These are phyloP conservation scores for Drosophila gaucha DNA, from an alignment of 2,888 invertebrate species.

Conservation along the genomic window DNA sequence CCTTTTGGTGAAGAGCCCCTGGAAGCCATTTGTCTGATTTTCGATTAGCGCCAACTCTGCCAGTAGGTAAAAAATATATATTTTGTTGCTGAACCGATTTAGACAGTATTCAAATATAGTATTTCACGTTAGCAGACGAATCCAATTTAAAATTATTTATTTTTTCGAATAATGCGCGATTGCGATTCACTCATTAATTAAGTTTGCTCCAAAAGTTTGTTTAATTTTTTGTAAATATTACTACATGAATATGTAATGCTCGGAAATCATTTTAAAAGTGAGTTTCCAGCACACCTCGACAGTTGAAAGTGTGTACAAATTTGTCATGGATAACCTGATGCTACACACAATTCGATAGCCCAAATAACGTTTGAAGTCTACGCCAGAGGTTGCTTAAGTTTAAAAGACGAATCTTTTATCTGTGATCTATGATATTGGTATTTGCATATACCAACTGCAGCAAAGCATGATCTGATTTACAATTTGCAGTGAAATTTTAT, in stretches of 20 bases:
- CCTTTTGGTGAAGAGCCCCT: background rate
- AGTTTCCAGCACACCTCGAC: background rate
- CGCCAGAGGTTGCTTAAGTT: too few species aligned
- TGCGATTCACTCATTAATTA: background rate
- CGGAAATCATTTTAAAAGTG: background rate
- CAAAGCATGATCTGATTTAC: too few species aligned
- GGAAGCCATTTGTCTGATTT: background rate
- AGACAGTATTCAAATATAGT: background rate
- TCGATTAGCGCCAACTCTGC: background rate
- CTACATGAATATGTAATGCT: constrained; percentile 1
- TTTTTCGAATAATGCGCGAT: background rate
- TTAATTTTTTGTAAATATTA: constrained; percentile 9
- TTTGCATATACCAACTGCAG: too few species aligned
- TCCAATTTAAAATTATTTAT: constrained; percentile 3
- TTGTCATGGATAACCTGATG: too few species aligned
- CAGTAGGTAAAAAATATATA: background rate
- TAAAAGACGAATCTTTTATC: too few species aligned
- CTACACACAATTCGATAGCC: too few species aligned
- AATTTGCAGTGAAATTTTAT: too few species aligned
- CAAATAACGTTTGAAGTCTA: too few species aligned
- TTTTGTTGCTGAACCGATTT: background rate
- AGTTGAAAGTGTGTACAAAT: too few species aligned
- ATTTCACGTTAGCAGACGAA: constrained; percentile 4
- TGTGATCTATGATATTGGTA: too few species aligned
- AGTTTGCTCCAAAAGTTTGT: constrained; percentile 8